A percentile compares a stretch with the other conserved stretches of the same genome.
Evolutionary conservation across 2,797 vertebrate species (phyloP).

Genomic region (Lerista edwardsae): DNA sequence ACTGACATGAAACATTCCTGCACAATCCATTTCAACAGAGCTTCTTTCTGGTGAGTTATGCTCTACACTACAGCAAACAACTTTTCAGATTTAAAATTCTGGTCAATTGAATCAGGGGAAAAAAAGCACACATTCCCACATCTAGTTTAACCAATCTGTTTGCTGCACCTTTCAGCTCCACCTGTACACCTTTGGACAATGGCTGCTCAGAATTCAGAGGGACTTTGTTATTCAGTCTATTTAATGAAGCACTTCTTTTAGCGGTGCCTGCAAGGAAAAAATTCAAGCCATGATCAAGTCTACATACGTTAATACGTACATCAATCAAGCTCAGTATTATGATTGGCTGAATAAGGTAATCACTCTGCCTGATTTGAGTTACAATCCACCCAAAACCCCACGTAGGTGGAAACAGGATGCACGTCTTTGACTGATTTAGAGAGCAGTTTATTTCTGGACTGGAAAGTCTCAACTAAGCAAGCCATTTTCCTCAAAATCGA

Average conservation of each 20-base stretch:
- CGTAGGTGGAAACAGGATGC: neutral
- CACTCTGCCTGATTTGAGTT: constrained; percentile 17
- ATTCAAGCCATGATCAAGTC: constrained; percentile 48
- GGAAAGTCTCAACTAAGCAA: no score
- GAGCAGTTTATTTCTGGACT: neutral
- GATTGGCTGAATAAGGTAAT: constrained; percentile 36
- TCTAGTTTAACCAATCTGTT: constrained; percentile 47
- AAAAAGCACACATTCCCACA: constrained; percentile 21
- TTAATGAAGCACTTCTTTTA: constrained; percentile 89
- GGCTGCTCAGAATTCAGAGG: constrained; percentile 84
- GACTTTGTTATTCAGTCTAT: constrained; percentile 88
- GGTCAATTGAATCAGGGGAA: constrained; percentile 6
- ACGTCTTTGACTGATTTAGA: neutral
- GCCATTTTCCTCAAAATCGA: neutral
- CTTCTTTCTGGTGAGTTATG: no score
- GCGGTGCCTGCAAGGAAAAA: constrained; percentile 85
- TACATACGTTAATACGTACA: neutral
- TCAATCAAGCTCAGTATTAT: constrained; percentile 33
- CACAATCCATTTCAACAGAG: neutral
- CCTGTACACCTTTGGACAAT: constrained; percentile 80
- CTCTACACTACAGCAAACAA: neutral
- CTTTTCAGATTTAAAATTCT: constrained; percentile 25
- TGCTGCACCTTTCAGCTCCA: constrained; percentile 89
- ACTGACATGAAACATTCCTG: neutral
- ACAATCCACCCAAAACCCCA: constrained; percentile 25